phyloP scores from a whole-genome alignment of 2,797 vertebrate genomes.

The Lagodon rhomboides region DNA sequence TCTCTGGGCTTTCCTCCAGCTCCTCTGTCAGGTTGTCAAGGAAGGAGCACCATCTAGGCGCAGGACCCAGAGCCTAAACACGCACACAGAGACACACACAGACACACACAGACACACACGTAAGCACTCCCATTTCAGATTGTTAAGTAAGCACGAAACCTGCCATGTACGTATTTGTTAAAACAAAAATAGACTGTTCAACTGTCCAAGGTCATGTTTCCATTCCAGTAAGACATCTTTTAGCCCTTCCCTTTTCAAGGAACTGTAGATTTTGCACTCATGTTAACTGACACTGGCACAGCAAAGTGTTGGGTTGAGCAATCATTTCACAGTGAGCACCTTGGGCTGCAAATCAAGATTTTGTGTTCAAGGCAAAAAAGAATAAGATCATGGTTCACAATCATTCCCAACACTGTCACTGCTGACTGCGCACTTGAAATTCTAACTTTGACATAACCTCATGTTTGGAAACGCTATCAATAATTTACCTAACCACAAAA shows the following conservation, averaged over 20 bases:
- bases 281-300: neutral
- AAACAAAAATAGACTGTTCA: slow-evolving; percentile 41
- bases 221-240: neutral
- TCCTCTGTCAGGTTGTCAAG: slow-evolving; percentile 97
- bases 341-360: too few species aligned
- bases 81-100: slow-evolving; percentile 39
- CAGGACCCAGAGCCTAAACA: slow-evolving; percentile 94
- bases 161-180: slow-evolving; percentile 34
- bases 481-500: neutral
- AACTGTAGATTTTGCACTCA: neutral
- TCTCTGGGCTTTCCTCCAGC: slow-evolving; percentile 97
- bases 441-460: neutral
- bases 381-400: neutral
- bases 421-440: neutral
- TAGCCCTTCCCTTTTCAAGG: neutral
- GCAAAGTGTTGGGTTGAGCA: neutral
- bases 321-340: neutral
- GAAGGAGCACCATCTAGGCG: slow-evolving; percentile 98
- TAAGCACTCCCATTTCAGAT: slow-evolving; percentile 32
- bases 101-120: slow-evolving; percentile 20
- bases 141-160: slow-evolving; percentile 25
- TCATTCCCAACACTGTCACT: neutral
- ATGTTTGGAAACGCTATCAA: neutral
- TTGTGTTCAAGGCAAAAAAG: neutral
- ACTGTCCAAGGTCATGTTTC: slow-evolving; percentile 10